Conservation (phyloP, 2,888 invertebrate genomes). For the Diarsia dahlii region DNA sequence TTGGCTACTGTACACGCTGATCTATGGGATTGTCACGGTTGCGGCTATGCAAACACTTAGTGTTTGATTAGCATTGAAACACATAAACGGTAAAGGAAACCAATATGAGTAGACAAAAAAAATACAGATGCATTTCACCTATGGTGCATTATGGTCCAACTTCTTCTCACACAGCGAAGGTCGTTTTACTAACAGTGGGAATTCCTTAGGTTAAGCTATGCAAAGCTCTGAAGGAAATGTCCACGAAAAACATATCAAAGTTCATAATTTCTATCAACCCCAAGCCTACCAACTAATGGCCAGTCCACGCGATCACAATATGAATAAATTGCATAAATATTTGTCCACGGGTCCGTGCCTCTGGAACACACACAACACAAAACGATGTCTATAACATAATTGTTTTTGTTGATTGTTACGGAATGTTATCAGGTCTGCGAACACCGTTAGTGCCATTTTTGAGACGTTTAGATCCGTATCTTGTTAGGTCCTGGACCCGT, state of each 20-base stretch:
- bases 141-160: not conserved
- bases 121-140: not conserved
- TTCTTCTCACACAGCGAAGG: not conserved
- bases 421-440: slow-evolving; percentile 82
- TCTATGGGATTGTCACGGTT: slow-evolving; percentile 7
- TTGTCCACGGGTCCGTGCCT: slow-evolving; percentile 80
- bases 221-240: not conserved
- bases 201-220: not conserved
- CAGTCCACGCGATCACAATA: slow-evolving; percentile 73
- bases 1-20: slow-evolving; percentile 2
- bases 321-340: slow-evolving; percentile 90
- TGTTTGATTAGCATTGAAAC: not conserved
- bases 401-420: slow-evolving; percentile 86
- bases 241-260: too few relatives aligned
- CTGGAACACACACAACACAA: slow-evolving; percentile 78
- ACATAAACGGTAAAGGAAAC: not conserved
- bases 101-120: not conserved
- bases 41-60: not conserved
- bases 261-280: slow-evolving; percentile 10
- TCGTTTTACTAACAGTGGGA: not conserved
- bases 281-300: slow-evolving; percentile 48
- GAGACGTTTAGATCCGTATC: slow-evolving; percentile 74
- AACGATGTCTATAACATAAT: slow-evolving; percentile 86
- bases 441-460: slow-evolving; percentile 87
- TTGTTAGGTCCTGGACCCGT: slow-evolving; percentile 53